phyloP scores from a whole-genome alignment of 2,797 vertebrate genomes.

The Champsocephalus esox region DNA sequence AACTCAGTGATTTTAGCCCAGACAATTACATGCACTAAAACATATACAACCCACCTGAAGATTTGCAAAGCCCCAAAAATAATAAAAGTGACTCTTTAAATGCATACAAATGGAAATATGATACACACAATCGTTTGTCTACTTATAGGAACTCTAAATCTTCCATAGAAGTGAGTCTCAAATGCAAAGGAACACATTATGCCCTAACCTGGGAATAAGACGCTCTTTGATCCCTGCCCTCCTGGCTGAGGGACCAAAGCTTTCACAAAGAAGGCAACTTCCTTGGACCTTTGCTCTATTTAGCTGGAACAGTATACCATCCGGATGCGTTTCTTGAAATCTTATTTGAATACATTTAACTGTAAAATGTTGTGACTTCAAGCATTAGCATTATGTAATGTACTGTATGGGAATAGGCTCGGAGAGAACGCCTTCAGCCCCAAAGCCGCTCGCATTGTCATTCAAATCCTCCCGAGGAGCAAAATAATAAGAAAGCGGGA shows the following conservation, averaged over 20 bases:
- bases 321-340: slow-evolving; percentile 25
- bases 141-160: neutral
- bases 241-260: neutral
- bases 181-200: neutral
- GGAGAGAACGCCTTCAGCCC: slow-evolving; percentile 53
- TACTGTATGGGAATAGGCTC: slow-evolving; percentile 54
- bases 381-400: slow-evolving; percentile 75
- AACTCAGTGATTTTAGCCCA: no score
- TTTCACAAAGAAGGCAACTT: slow-evolving; percentile 12
- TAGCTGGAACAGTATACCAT: slow-evolving; percentile 4
- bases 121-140: neutral
- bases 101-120: neutral
- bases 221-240: slow-evolving; percentile 3
- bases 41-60: no score
- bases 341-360: slow-evolving; percentile 61
- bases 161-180: neutral
- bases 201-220: neutral
- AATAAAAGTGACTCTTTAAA: neutral
- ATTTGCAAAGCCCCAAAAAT: no score
- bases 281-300: slow-evolving; percentile 30
- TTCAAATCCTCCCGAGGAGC: slow-evolving; percentile 63
- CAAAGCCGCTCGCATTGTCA: slow-evolving; percentile 69
- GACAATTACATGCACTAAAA: no score
- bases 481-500: slow-evolving; percentile 54
- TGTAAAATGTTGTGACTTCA: slow-evolving; percentile 53